Conservation (phyloP, 2,113 vertebrate species). For the Dendropsophus ebraccatus region DNA sequence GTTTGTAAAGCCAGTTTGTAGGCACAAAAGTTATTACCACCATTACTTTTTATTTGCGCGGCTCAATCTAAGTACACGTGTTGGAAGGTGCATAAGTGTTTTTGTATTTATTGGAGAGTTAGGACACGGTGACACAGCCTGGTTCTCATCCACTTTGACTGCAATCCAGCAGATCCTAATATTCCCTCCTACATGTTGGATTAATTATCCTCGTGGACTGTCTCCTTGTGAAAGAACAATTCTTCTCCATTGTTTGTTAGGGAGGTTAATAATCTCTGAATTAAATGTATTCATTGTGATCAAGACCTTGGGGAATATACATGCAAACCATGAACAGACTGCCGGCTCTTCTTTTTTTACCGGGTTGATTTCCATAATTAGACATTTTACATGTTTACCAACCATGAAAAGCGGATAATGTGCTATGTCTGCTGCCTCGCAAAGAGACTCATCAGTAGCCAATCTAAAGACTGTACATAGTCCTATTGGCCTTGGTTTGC, state of each 20-base stretch:
- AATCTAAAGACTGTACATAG: background rate
- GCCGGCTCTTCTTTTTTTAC: background rate
- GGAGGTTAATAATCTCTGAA: background rate
- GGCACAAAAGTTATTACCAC: background rate
- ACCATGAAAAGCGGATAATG: background rate
- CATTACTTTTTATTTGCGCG: background rate
- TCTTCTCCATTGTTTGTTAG: background rate
- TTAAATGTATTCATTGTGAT: background rate
- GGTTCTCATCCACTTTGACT: background rate
- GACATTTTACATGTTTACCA: conserved; percentile 7
- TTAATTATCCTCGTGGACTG: background rate
- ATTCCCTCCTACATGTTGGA: background rate
- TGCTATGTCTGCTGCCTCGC: background rate
- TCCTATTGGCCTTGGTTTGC: background rate
- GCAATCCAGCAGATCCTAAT: background rate
- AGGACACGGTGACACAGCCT: background rate
- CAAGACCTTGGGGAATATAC: conserved; percentile 5
- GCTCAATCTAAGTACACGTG: background rate
- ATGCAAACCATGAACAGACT: background rate
- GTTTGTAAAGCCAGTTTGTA: background rate
- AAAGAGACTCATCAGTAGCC: background rate
- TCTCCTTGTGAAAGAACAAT: background rate
- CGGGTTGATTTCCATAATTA: conserved; percentile 1
- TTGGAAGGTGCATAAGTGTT: too few species aligned
- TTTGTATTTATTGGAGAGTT: background rate